Evolutionary conservation across 2,113 vertebrate species (phyloP).

Genomic region (Actenoides hombroni): DNA sequence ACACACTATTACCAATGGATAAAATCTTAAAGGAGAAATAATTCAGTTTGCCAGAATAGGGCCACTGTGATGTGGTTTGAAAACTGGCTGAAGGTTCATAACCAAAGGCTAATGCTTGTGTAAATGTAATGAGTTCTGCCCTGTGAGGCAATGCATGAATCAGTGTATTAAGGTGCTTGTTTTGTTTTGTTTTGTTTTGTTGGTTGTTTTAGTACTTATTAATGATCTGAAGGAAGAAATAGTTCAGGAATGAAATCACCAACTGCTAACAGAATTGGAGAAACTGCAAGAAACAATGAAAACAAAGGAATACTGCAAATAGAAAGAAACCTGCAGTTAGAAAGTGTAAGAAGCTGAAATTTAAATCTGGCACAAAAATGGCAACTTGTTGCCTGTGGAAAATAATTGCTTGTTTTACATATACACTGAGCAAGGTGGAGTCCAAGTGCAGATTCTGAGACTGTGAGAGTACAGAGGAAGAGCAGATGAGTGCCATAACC

Average conservation of each 20-base stretch:
- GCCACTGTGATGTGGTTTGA: slow-evolving; percentile 55
- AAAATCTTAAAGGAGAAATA: slow-evolving; percentile 50
- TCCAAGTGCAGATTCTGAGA: neutral
- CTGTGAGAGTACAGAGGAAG: neutral
- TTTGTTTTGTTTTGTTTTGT: neutral
- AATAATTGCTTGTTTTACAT: neutral
- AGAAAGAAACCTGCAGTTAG: neutral
- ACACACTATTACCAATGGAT: slow-evolving; percentile 2
- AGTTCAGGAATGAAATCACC: neutral
- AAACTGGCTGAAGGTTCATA: slow-evolving; percentile 41
- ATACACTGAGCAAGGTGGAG: neutral
- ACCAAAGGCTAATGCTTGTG: slow-evolving; percentile 20
- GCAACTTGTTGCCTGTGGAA: neutral
- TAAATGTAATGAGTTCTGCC: slow-evolving; percentile 20
- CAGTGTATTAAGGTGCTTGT: neutral
- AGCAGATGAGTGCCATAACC: neutral
- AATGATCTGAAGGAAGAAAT: slow-evolving; percentile 34
- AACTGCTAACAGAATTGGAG: neutral
- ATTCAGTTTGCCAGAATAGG: slow-evolving; percentile 25
- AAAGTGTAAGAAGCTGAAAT: neutral
- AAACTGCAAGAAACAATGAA: neutral
- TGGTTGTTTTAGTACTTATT: neutral
- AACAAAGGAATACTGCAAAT: neutral
- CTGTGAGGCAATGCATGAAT: slow-evolving; percentile 7
- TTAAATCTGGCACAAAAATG: neutral